Percentiles rank a stretch among this genome's conserved stretches.
These are phyloP conservation scores for Clytia hemisphaerica DNA, from an alignment of 30 jellyfish, hydroid and myxozoan genomes.

Conservation along the genomic window DNA sequence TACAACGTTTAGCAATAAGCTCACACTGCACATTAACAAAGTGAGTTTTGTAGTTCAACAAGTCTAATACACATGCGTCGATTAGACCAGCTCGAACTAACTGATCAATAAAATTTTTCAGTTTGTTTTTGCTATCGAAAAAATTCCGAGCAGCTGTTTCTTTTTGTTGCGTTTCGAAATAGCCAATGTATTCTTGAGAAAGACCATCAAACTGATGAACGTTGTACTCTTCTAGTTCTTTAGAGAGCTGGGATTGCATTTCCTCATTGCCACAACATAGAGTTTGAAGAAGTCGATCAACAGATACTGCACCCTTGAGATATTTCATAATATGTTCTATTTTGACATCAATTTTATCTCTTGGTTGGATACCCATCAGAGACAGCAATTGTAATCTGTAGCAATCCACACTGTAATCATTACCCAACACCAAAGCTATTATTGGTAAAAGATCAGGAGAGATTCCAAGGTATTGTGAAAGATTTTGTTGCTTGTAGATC, in stretches of 20 bases:
- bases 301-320: no score
- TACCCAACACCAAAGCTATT: slow-evolving; percentile 29
- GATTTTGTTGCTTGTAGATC: neutral
- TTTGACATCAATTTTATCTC: no score
- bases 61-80: slow-evolving; percentile 8
- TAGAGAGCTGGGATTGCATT: neutral
- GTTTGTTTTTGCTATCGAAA: neutral
- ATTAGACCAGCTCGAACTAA: neutral
- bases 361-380: no score
- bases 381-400: no score
- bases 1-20: neutral
- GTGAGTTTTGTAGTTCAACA: neutral
- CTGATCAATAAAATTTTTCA: neutral
- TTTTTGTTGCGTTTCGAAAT: no score
- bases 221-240: slow-evolving; percentile 4
- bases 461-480: neutral
- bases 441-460: slow-evolving; percentile 4
- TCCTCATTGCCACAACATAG: neutral
- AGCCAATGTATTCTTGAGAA: no score
- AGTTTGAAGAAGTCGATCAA: neutral
- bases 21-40: slow-evolving; percentile 22
- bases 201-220: no score
- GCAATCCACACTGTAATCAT: slow-evolving; percentile 26
- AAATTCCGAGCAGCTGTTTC: neutral
- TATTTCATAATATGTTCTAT: no score